These are phyloP conservation scores for Calephelis virginiensis DNA, from an alignment of 1,140 invertebrate genomes.

Conservation along the genomic window DNA sequence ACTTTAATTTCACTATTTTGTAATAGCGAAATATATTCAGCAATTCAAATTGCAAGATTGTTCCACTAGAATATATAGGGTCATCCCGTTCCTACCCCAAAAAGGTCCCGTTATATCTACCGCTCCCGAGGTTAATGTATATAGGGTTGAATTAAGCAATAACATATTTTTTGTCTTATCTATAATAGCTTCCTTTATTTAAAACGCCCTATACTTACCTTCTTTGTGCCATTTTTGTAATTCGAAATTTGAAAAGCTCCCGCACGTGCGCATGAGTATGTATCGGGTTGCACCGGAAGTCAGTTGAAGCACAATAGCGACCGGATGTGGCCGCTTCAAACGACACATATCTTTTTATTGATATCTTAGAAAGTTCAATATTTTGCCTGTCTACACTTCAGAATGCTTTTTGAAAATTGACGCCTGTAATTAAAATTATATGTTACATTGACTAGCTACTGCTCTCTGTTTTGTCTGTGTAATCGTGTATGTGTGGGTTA, in stretches of 20 bases:
- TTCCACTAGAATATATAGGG: no score
- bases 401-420: conserved; percentile 26
- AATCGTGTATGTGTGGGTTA: conserved; percentile 25
- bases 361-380: conserved; percentile 75
- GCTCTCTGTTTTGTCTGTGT: conserved; percentile 17
- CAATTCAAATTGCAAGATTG: no score
- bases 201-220: conserved; percentile 35
- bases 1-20: no score
- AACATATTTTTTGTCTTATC: conserved; percentile 21
- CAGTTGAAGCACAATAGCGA: conserved; percentile 66
- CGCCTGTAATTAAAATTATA: conserved; percentile 45
- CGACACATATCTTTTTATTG: conserved; percentile 76
- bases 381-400: conserved; percentile 65
- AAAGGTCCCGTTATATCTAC: no score
- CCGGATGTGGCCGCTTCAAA: conserved; percentile 75
- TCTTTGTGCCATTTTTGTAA: conserved; percentile 59
- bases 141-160: conserved; percentile 16
- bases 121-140: not conserved
- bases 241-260: conserved; percentile 69
- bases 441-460: conserved; percentile 34
- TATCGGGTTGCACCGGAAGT: conserved; percentile 76
- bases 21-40: no score
- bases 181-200: conserved; percentile 27
- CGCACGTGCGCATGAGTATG: conserved; percentile 76
- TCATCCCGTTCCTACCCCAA: no score